Evolutionary conservation across 2,888 invertebrate species (phyloP).

Genomic region (Drosophila ustulata): DNA sequence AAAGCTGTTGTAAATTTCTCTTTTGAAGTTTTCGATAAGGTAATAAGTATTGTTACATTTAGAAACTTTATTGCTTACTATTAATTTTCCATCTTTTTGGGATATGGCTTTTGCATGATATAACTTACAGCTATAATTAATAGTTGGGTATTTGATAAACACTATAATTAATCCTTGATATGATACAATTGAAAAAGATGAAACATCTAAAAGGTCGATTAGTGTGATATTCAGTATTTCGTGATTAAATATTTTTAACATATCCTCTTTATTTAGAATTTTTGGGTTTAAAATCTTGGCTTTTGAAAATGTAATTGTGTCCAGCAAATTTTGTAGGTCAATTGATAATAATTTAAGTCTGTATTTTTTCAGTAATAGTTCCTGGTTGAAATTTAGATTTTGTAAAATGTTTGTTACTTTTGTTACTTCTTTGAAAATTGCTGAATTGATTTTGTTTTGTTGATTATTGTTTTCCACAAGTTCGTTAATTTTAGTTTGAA

Average conservation of each 20-base stretch:
- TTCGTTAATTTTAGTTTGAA: neutral
- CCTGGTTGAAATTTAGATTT: neutral
- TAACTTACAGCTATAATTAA: conserved; percentile 3
- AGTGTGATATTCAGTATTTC: conserved; percentile 12
- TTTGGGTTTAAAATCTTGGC: too few relatives aligned
- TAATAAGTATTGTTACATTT: conserved; percentile 3
- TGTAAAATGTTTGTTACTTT: neutral
- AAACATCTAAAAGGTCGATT: conserved; percentile 13
- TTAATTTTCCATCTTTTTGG: neutral
- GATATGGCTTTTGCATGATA: neutral
- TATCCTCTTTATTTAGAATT: too few relatives aligned
- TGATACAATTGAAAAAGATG: conserved; percentile 10
- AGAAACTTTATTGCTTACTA: neutral
- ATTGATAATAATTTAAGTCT: too few relatives aligned
- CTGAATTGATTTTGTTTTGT: neutral
- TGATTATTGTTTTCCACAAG: neutral
- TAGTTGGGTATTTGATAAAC: conserved; percentile 10
- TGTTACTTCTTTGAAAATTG: neutral
- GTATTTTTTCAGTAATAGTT: too few relatives aligned
- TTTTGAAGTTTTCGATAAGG: neutral
- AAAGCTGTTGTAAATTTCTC: too few relatives aligned
- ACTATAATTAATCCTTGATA: conserved; percentile 11
- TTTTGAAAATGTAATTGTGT: too few relatives aligned
- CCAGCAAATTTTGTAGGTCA: neutral
- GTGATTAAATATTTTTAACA: neutral